A percentile compares a stretch with the other conserved stretches of the same genome.
These are phyloP conservation scores for Globicephala melas DNA, from an alignment of 2,113 vertebrate genomes.

Conservation along the genomic window DNA sequence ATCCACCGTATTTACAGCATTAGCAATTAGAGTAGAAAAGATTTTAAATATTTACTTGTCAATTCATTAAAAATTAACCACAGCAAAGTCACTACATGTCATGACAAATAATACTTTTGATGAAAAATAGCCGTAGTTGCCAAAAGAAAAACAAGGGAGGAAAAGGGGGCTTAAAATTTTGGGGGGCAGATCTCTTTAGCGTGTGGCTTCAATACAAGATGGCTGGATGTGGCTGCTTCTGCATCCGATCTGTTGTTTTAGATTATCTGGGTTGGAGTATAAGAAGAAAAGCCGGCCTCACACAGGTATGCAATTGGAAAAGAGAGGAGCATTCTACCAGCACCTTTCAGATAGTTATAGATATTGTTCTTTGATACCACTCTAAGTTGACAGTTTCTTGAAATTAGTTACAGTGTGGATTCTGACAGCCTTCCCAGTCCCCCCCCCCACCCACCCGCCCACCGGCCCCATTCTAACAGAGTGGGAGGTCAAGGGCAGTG, in stretches of 20 bases:
- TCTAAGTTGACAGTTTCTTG: accelerated
- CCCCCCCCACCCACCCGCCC: too few relatives aligned
- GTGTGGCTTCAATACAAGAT: not conserved
- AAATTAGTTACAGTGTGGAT: accelerated
- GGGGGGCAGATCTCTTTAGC: not conserved
- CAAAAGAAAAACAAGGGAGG: not conserved
- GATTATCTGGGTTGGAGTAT: accelerated
- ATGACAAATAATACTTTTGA: not conserved
- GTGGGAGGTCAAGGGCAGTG: not conserved
- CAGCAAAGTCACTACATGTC: not conserved
- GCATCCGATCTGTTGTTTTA: accelerated
- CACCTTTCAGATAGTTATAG: too few relatives aligned
- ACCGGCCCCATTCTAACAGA: not conserved
- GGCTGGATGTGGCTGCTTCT: not conserved
- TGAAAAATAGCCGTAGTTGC: not conserved
- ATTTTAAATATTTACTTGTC: not conserved
- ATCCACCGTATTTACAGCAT: accelerated
- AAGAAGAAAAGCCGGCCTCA: not conserved
- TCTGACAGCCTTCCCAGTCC: not conserved
- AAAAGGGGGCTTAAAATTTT: not conserved
- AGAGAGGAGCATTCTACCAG: not conserved
- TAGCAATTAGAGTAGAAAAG: not conserved
- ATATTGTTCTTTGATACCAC: not conserved
- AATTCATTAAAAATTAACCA: not conserved
- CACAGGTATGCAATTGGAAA: accelerated